Evolutionary conservation across 2,888 invertebrate species (phyloP).

Genomic region (Drosophila percnosoma): DNA sequence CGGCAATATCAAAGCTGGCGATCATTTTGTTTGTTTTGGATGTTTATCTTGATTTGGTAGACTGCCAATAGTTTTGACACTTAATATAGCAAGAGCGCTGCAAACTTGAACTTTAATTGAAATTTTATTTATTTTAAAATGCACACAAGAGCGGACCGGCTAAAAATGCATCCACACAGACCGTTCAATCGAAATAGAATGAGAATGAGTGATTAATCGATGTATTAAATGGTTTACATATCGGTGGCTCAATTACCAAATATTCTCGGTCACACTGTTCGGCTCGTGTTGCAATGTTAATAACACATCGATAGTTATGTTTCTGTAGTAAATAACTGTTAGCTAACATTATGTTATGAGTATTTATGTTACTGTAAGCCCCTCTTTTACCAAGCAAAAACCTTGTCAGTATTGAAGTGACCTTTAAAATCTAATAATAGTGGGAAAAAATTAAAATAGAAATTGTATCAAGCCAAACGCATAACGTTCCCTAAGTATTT

Average conservation of each 20-base stretch:
- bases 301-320: slow-evolving; percentile 21
- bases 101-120: slow-evolving; percentile 16
- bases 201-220: slow-evolving; percentile 38
- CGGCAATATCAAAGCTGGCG: slow-evolving; percentile 82
- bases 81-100: slow-evolving; percentile 2
- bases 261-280: slow-evolving; percentile 22
- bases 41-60: slow-evolving; percentile 21
- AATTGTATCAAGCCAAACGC: background rate
- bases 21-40: slow-evolving; percentile 69
- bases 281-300: slow-evolving; percentile 20
- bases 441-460: background rate
- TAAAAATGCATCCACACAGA: slow-evolving; percentile 47
- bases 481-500: background rate
- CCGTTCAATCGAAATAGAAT: slow-evolving; percentile 57
- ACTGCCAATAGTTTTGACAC: slow-evolving; percentile 1
- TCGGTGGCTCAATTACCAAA: slow-evolving; percentile 12
- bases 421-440: background rate
- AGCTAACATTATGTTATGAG: background rate
- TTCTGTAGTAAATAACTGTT: slow-evolving; percentile 1
- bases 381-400: background rate
- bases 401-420: background rate
- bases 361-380: background rate
- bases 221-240: slow-evolving; percentile 30
- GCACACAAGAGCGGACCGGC: slow-evolving; percentile 42
- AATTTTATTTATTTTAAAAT: slow-evolving; percentile 36